Evolutionary conservation across 1,140 invertebrate species (phyloP).

Genomic region (Pinna nobilis): DNA sequence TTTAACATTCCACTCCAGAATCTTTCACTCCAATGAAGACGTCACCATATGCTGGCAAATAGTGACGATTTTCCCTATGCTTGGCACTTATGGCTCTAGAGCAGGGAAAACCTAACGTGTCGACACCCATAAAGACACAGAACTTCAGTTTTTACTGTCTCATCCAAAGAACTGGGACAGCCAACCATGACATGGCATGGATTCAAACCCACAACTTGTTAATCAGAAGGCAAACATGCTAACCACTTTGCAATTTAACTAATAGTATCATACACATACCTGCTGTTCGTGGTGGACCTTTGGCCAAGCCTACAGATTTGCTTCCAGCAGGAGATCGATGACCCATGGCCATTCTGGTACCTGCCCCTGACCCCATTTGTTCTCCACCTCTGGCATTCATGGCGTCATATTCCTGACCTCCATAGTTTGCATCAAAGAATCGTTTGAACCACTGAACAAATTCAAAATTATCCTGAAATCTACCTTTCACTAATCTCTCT

Average conservation of each 20-base stretch:
- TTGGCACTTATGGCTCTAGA: too few relatives aligned
- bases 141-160: too few relatives aligned
- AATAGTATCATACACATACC: slow-evolving; percentile 1
- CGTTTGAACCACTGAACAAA: slow-evolving; percentile 99
- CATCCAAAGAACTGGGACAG: too few relatives aligned
- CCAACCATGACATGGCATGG: too few relatives aligned
- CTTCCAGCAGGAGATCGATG: neutral
- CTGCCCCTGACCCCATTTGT: slow-evolving; percentile 77
- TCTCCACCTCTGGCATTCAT: slow-evolving; percentile 88
- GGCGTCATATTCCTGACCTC: slow-evolving; percentile 95
- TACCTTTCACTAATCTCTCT: slow-evolving; percentile 97
- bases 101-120: too few relatives aligned
- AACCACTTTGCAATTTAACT: neutral
- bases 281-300: slow-evolving; percentile 6
- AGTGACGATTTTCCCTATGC: too few relatives aligned
- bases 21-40: too few relatives aligned
- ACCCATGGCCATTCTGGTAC: neutral
- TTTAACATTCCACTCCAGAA: too few relatives aligned
- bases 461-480: slow-evolving; percentile 99
- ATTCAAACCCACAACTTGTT: too few relatives aligned
- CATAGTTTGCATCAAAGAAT: slow-evolving; percentile 99
- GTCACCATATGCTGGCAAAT: too few relatives aligned
- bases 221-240: too few relatives aligned
- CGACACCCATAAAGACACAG: neutral
- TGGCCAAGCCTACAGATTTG: slow-evolving; percentile 16